Evolutionary conservation across 2,888 invertebrate species (phyloP), one percentile per base, ranked within the genome.

Genomic region (Drosophila falleni): DNA sequence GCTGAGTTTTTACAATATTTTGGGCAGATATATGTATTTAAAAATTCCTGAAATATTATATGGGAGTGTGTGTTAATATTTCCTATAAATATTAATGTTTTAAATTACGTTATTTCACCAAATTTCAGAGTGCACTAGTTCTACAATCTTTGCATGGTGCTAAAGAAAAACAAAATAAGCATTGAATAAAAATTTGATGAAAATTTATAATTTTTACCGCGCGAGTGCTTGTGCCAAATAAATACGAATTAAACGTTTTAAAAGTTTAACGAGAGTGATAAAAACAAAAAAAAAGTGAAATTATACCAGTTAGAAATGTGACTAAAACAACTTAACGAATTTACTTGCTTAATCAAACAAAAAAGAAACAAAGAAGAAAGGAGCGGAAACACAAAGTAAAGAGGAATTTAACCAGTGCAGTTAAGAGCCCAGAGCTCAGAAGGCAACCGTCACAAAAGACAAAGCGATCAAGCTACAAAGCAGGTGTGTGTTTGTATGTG

Each of bases 281-380:
- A 61, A 63, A 51, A 47, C 35, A 29, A 51, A 47, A 42, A 29
- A 16, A n/a, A 49, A 29, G 78, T 72, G 81, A 50, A 63, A 76
- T 71, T 59, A 77, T 71, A 78, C 66, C 69, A 74, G 71, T 84
- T 87, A 79, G 83, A 83, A 87, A 83, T 83, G 83, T 83, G 83
- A 83, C 87, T 81, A 74, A 81, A 72, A 62, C 70, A 77, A 72
- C 59, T 41, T 41, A 62, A 73, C 50, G 63, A 83, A 80, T 51
- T 73, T 70, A 64, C 41, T 62, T 71, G 42, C 53, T 41, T 5
- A 68, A 62, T 23, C 41, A 64, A 77, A 55, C 62, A 11, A 56
- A 68, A 68, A 71, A 58, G 26, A 66, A 62, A 74, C 46, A 62
- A 58, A 58, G 16, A 55, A 60, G 47, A 44, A 47, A 44, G 53